Conservation (phyloP, 1,140 invertebrate species). For the Plodia interpunctella region DNA sequence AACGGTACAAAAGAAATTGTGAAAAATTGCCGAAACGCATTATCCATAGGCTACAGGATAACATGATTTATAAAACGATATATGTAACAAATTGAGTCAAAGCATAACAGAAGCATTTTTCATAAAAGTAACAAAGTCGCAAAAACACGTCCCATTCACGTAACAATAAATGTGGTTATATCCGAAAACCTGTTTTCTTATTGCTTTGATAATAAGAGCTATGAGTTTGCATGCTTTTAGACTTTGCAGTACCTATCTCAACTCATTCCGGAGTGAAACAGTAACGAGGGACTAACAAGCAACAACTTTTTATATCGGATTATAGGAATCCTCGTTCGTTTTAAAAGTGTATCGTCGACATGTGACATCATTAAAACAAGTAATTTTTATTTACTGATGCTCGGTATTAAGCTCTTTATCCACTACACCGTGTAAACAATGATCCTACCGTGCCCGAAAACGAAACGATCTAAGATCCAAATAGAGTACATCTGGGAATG, state of each 20-base stretch:
- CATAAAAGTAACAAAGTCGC: background rate
- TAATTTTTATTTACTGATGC: too few relatives aligned
- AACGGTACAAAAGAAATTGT: background rate
- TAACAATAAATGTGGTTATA: slow-evolving; percentile 2
- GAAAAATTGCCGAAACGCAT: background rate
- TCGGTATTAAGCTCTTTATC: too few relatives aligned
- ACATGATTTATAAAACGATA: background rate
- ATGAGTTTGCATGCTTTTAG: background rate
- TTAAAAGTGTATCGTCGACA: slow-evolving; percentile 1
- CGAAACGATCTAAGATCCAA: too few relatives aligned
- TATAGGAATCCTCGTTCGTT: background rate
- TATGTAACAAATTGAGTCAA: background rate
- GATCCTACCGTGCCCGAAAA: too few relatives aligned
- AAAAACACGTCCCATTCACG: slow-evolving; percentile 1
- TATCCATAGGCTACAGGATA: background rate
- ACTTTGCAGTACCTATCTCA: background rate
- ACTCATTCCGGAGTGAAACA: background rate
- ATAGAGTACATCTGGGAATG: too few relatives aligned
- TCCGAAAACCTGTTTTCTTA: background rate
- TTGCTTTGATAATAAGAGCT: background rate
- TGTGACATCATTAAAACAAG: background rate
- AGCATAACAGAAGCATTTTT: background rate
- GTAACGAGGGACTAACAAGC: slow-evolving; percentile 6
- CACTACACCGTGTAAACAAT: too few relatives aligned
- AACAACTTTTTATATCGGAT: slow-evolving; percentile 2